Percentiles rank a stretch among this genome's conserved stretches.
Conservation (phyloP, 2,888 invertebrate species). For the Caenorhabditis sp. region DNA sequence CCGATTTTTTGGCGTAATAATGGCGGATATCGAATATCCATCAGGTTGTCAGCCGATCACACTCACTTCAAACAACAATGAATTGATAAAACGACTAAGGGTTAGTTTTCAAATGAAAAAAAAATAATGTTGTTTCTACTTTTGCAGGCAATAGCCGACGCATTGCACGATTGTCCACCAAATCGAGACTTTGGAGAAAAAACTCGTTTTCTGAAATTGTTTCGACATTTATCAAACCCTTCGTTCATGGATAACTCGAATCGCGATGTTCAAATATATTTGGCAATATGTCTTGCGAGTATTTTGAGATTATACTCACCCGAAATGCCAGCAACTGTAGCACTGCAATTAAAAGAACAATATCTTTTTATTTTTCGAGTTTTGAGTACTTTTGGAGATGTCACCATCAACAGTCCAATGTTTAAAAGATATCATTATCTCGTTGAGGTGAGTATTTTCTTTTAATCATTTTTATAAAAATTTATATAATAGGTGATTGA, state of each 20-base stretch:
- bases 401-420: constrained; percentile 17
- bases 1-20: background rate
- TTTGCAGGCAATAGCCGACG: constrained; percentile 17
- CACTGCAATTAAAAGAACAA: constrained; percentile 27
- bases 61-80: constrained; percentile 10
- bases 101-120: constrained; percentile 11
- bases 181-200: constrained; percentile 14
- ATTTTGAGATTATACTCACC: constrained; percentile 39
- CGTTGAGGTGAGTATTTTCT: constrained; percentile 10
- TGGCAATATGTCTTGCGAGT: constrained; percentile 41
- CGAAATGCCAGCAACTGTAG: constrained; percentile 17
- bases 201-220: constrained; percentile 20
- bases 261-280: constrained; percentile 29
- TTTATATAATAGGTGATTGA: constrained; percentile 10
- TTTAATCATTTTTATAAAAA: background rate
- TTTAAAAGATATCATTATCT: constrained; percentile 26
- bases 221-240: constrained; percentile 19
- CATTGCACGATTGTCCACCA: constrained; percentile 15
- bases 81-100: constrained; percentile 26
- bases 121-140: too few species aligned
- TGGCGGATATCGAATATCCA: constrained; percentile 31
- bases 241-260: constrained; percentile 23
- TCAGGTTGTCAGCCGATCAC: constrained; percentile 29
- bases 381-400: constrained; percentile 19
- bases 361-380: constrained; percentile 25